These are phyloP conservation scores for Spilosoma lubricipeda DNA, from an alignment of 2,888 invertebrate species.

Conservation along the genomic window DNA sequence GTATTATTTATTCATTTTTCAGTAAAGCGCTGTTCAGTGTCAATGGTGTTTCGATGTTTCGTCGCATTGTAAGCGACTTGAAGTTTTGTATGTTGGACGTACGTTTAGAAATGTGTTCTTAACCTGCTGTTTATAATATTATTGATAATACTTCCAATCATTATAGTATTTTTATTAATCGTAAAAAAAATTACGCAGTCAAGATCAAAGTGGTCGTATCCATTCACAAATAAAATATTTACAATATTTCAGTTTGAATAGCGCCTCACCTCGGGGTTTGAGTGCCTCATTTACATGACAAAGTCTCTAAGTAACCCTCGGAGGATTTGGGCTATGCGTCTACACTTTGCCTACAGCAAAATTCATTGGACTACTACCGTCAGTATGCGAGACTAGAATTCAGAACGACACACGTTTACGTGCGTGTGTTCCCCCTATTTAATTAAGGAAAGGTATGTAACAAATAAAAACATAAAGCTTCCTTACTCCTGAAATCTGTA, in stretches of 20 bases:
- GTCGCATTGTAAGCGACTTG: no score
- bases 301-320: conserved; percentile 74
- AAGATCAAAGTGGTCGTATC: conserved; percentile 52
- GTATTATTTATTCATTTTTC: no score
- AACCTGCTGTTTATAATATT: background rate
- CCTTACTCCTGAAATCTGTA: conserved; percentile 2
- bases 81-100: no score
- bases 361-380: conserved; percentile 50
- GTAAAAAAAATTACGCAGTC: conserved; percentile 30
- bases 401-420: conserved; percentile 38
- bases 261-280: conserved; percentile 66
- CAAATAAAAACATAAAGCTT: conserved; percentile 20
- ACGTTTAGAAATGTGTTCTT: background rate
- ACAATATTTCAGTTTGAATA: conserved; percentile 76
- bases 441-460: conserved; percentile 31
- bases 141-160: background rate
- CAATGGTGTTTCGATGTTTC: background rate
- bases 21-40: background rate
- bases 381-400: conserved; percentile 44
- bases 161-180: conserved; percentile 4
- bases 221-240: conserved; percentile 74
- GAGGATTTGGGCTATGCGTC: conserved; percentile 68
- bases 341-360: conserved; percentile 54
- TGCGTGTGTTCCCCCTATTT: conserved; percentile 31
- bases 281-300: conserved; percentile 82